Base-by-base conservation (phyloP, 2,888 invertebrate genomes). In the Melanostoma mellinum region DNA sequence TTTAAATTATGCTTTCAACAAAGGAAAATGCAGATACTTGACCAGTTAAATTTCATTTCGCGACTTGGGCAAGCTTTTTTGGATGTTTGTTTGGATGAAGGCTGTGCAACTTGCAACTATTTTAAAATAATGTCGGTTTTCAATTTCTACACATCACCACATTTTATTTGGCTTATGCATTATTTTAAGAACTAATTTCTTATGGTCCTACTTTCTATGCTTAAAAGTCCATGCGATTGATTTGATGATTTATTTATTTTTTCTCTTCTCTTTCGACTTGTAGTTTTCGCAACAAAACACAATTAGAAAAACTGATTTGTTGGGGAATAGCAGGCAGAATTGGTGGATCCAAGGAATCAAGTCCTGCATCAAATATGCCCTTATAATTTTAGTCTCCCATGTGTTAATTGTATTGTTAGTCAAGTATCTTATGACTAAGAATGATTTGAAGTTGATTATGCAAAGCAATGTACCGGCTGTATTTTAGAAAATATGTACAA, bases 361-460 rank as follows among this genome's bases (percentile, higher is more conserved):
- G 76, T 79, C 84, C 75, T 88, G 87, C 85, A 84, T 88, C 74
- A 88, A 88, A 87, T 88, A 88, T 87, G 86, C 87, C 69, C 86
- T 88, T 77, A 84, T 86, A 65, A 85, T 88, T 35, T 63, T 89
- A 68, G 55, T 89, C 30, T 86, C 85, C 68, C 88, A 88, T 84
- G 61, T 88, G 50, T 50, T 88, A 32, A 84, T 89, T 63, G 86
- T 86, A 38, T 81, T 87, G 42, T 71, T 87, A 61, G 68, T 88
- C 52, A 87, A 88, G 79, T 88, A 87, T 81, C 84, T 87, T 50
- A 84, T 89, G 85, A 86, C 71, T 9, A 86, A 85, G 58, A 87
- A 89, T 85, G 87, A 89, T 86, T 86, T 89, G 84, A 87, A 89
- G 82, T 76, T 89, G 58, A 79, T 86, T 71, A 80, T 89, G 65